phyloP scores from a whole-genome alignment of 37 sponge, comb jelly and placozoan species.

The Mnemiopsis leidyi region DNA sequence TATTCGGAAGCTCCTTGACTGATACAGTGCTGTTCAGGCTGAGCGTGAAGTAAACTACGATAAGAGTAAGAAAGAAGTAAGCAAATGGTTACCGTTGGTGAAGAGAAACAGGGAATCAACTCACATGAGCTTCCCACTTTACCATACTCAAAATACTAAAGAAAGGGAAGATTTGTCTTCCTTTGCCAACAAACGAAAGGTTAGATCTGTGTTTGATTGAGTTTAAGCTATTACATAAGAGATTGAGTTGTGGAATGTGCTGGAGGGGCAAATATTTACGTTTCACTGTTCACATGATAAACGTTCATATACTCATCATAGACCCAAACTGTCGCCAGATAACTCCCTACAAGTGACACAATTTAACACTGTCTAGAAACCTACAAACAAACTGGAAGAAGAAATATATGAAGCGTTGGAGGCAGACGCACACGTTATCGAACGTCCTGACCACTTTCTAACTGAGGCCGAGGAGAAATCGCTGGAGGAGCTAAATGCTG shows the following conservation, averaged over 20 bases:
- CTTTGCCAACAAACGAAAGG: not conserved
- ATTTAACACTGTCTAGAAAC: not conserved
- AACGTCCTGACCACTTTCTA: slow-evolving; percentile 15
- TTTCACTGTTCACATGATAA: too few species aligned
- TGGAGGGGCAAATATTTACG: too few species aligned
- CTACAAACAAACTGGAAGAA: not conserved
- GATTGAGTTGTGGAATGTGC: too few species aligned
- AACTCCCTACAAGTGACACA: not conserved
- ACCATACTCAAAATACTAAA: slow-evolving; percentile 12
- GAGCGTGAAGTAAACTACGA: slow-evolving; percentile 59
- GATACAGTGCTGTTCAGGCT: not conserved
- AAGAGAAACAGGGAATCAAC: slow-evolving; percentile 33
- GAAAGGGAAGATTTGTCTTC: not conserved
- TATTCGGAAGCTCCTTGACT: not conserved
- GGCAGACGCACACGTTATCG: not conserved
- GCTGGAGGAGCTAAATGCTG: slow-evolving; percentile 8
- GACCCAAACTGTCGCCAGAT: not conserved
- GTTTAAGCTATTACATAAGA: too few species aligned
- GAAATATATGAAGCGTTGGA: slow-evolving; percentile 30
- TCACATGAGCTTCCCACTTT: slow-evolving; percentile 39
- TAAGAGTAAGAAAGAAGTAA: slow-evolving; percentile 57
- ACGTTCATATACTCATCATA: not conserved
- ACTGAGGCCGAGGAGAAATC: slow-evolving; percentile 60
- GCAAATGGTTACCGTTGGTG: slow-evolving; percentile 14
- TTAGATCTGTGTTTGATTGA: too few species aligned